Percentiles rank a stretch among this genome's conserved stretches.
Conservation (phyloP, 2,888 invertebrate species). For the Pterobdella sp. region DNA sequence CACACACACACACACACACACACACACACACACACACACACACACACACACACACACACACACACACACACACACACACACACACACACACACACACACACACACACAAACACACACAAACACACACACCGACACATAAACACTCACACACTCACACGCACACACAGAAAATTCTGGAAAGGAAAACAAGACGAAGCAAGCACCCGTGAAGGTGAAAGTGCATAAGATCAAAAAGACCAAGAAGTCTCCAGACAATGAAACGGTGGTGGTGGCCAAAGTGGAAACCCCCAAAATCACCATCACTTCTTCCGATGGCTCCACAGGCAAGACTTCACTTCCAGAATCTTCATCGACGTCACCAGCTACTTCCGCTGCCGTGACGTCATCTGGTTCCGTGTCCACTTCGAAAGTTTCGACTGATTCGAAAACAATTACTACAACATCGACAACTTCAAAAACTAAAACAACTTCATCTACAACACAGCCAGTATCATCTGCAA, state of each 20-base stretch:
- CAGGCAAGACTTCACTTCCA: background rate
- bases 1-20: slow-evolving; percentile 16
- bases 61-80: slow-evolving; percentile 13
- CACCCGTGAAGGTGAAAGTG: slow-evolving; percentile 1
- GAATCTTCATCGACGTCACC: background rate
- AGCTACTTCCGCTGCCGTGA: background rate
- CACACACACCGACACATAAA: background rate
- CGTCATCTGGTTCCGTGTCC: too few species aligned
- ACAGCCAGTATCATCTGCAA: background rate
- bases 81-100: slow-evolving; percentile 16
- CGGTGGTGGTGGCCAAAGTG: background rate
- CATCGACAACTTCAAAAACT: background rate
- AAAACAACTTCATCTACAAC: background rate
- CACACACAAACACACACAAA: slow-evolving; percentile 1
- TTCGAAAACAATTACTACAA: background rate
- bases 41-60: slow-evolving; percentile 16
- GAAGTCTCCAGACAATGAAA: background rate
- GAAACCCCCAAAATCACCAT: background rate
- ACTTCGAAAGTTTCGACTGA: background rate
- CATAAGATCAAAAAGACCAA: background rate
- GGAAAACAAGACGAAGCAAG: background rate
- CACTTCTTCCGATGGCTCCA: background rate
- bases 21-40: slow-evolving; percentile 16
- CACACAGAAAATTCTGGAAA: background rate
- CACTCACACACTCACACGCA: background rate